A percentile compares a stretch with the other conserved stretches of the same genome.
Evolutionary conservation across 2,113 vertebrate species (phyloP).

Genomic region (Dromiciops gliroides): DNA sequence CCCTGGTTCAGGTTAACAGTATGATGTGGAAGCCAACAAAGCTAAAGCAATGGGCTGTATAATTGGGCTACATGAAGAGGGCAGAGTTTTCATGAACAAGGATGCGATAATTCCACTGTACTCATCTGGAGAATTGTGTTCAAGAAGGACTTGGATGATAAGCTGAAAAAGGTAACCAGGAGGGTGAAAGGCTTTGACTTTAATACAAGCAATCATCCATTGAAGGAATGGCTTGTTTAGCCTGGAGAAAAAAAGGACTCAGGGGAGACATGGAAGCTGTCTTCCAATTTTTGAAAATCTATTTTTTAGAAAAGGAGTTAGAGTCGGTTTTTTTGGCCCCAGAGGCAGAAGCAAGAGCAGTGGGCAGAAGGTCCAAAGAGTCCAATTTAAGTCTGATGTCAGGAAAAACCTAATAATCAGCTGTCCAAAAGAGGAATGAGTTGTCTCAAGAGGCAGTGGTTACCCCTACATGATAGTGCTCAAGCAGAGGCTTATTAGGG

Average conservation of each 20-base stretch:
- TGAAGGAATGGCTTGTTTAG: background rate
- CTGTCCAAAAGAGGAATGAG: background rate
- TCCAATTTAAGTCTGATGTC: background rate
- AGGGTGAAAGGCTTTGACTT: background rate
- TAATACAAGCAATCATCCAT: background rate
- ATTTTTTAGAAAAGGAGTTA: background rate
- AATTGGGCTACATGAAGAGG: background rate
- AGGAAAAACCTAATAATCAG: background rate
- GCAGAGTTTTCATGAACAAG: background rate
- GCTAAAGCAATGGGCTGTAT: background rate
- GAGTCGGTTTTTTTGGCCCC: background rate
- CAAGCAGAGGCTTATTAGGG: background rate
- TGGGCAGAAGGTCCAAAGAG: background rate
- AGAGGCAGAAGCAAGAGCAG: background rate
- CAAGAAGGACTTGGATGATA: background rate
- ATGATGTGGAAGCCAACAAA: background rate
- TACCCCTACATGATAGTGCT: background rate
- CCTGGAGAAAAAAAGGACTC: background rate
- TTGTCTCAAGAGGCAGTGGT: background rate
- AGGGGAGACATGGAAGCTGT: background rate
- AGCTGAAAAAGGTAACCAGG: background rate
- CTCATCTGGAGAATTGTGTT: background rate
- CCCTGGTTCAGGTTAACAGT: background rate
- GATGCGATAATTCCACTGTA: background rate
- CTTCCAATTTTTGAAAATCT: background rate